Percentiles rank a stretch among this genome's conserved stretches.
Conservation (phyloP, 1,140 invertebrate species). For the Rhizoglyphus robini region DNA sequence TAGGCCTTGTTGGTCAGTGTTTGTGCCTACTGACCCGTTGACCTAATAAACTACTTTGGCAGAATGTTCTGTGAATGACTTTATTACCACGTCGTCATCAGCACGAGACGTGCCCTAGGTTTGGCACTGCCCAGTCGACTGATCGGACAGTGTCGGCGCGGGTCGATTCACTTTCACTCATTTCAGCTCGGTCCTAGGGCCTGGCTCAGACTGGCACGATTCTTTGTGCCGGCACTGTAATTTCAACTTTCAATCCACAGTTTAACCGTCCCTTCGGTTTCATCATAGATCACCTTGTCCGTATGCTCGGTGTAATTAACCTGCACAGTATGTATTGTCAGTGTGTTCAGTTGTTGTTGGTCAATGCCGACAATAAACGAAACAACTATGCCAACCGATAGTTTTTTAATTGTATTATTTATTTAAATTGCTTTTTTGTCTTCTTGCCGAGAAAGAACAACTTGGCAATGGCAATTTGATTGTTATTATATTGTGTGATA, state of each 20-base stretch:
- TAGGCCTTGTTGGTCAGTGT: too few relatives aligned
- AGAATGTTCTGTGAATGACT: slow-evolving; percentile 14
- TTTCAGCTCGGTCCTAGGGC: not conserved
- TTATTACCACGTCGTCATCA: not conserved
- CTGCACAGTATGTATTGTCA: too few relatives aligned
- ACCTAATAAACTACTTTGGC: slow-evolving; percentile 2
- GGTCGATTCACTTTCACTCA: not conserved
- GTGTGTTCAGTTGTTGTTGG: too few relatives aligned
- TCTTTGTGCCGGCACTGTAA: not conserved
- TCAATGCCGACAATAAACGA: too few relatives aligned
- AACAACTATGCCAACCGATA: too few relatives aligned
- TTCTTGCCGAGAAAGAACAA: too few relatives aligned
- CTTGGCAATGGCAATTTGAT: too few relatives aligned
- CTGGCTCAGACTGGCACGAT: not conserved
- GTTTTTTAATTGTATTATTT: too few relatives aligned
- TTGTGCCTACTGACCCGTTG: slow-evolving; percentile 10
- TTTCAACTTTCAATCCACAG: not conserved
- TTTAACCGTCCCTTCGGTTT: not conserved
- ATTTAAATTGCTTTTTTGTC: too few relatives aligned
- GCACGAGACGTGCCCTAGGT: not conserved
- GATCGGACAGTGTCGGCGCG: not conserved
- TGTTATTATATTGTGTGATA: too few relatives aligned
- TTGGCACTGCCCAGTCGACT: not conserved
- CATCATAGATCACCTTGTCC: not conserved
- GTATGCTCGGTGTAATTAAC: too few relatives aligned